Percentiles rank a stretch among this genome's conserved stretches.
These are phyloP conservation scores for Leuciscus waleckii DNA, from an alignment of 2,797 vertebrate genomes.

Conservation along the genomic window DNA sequence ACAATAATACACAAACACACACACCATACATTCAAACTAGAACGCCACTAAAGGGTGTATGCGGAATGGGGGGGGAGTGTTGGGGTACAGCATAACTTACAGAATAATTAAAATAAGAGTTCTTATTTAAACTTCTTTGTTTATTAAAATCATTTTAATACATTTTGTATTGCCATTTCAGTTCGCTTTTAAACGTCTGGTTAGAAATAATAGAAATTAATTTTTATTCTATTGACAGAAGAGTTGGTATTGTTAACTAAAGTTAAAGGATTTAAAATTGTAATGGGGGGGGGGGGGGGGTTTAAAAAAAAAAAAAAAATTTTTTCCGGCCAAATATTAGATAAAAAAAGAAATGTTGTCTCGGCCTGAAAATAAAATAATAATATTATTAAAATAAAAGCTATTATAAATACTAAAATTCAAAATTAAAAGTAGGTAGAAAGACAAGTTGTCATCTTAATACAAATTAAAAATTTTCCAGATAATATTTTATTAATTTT, in stretches of 20 bases:
- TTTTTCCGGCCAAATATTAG: no score
- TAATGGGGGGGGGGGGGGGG: neutral
- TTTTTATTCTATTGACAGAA: neutral
- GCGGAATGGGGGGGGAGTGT: neutral
- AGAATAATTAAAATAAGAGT: no score
- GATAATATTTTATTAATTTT: neutral
- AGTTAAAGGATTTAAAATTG: neutral
- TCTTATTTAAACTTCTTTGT: no score
- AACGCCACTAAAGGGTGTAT: neutral
- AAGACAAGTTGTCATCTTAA: neutral
- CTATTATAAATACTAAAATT: neutral
- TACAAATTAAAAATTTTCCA: neutral
- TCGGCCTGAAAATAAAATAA: neutral
- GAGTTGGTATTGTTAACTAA: neutral
- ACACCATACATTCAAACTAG: neutral
- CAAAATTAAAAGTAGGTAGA: no score
- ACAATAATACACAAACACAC: no score
- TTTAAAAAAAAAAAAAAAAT: no score
- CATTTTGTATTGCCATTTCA: neutral
- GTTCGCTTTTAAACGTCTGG: neutral
- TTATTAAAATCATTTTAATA: neutral
- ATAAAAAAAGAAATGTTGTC: neutral
- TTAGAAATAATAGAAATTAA: neutral
- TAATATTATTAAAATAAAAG: neutral
- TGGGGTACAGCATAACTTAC: no score